Percentiles rank a stretch among this genome's conserved stretches.
These are phyloP conservation scores for Eupithecia inturbata DNA, from an alignment of 2,888 invertebrate genomes.

Conservation along the genomic window DNA sequence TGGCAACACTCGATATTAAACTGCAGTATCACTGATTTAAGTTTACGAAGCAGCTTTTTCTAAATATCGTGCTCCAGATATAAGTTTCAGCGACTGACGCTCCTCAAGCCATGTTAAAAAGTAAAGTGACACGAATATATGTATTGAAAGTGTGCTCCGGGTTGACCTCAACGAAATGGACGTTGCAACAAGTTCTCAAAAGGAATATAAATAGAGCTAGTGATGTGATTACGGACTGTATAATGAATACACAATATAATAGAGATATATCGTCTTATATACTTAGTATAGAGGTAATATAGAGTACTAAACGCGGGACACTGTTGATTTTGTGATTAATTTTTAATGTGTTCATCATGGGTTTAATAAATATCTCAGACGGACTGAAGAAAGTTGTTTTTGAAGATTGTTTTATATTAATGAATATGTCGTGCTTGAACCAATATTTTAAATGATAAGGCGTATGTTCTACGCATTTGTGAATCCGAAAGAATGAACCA, in stretches of 20 bases:
- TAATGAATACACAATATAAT: conserved; percentile 64
- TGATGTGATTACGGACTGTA: conserved; percentile 66
- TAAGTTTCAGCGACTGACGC: conserved; percentile 10
- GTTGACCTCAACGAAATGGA: conserved; percentile 60
- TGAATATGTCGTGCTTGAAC: conserved; percentile 33
- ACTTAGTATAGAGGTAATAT: conserved; percentile 56
- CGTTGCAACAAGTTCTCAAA: conserved; percentile 57
- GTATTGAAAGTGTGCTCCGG: conserved; percentile 55
- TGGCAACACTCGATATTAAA: not conserved
- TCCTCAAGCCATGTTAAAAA: conserved; percentile 40
- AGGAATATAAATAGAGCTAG: conserved; percentile 58
- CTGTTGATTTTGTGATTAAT: conserved; percentile 53
- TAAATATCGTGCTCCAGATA: not conserved
- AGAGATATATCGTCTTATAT: conserved; percentile 67
- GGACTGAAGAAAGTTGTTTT: conserved; percentile 36
- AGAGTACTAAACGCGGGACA: conserved; percentile 52
- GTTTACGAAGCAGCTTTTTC: not conserved
- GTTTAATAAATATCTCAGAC: conserved; percentile 31
- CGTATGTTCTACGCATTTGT: conserved; percentile 28
- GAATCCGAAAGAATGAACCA: conserved; percentile 3
- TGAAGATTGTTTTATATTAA: conserved; percentile 36
- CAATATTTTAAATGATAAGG: conserved; percentile 26
- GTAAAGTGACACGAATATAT: conserved; percentile 33
- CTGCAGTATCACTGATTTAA: not conserved
- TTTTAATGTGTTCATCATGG: conserved; percentile 41